phyloP scores from a whole-genome alignment of 64 coral and sea anemone genomes.

The Actinia tenebrosa region DNA sequence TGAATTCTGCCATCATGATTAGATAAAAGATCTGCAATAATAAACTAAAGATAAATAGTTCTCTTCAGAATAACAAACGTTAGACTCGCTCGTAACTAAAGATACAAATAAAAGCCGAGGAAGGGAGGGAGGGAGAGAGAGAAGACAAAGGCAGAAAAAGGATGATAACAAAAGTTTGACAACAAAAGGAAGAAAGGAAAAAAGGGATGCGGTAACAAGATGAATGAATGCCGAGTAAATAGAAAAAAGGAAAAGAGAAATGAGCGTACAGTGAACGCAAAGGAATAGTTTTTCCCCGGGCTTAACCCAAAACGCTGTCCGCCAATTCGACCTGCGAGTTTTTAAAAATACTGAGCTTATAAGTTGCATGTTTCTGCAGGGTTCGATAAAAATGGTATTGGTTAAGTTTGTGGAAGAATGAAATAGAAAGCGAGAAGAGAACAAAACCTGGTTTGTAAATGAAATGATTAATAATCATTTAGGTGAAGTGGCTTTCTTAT shows the following conservation, averaged over 20 bases:
- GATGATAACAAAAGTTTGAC: not conserved
- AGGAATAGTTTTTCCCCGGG: not conserved
- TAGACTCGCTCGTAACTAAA: too few relatives aligned
- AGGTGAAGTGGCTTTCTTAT: not conserved
- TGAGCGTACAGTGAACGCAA: not conserved
- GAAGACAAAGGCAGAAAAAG: not conserved
- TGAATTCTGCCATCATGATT: too few relatives aligned
- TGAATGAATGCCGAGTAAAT: not conserved
- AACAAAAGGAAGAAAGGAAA: not conserved
- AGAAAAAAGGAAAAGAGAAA: not conserved
- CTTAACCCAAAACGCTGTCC: too few relatives aligned
- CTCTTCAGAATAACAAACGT: too few relatives aligned
- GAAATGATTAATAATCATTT: not conserved
- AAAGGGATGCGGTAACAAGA: not conserved
- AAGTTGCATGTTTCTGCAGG: too few relatives aligned
- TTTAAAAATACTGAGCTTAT: too few relatives aligned
- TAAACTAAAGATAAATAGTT: too few relatives aligned
- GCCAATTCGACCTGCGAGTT: too few relatives aligned
- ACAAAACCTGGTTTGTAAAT: not conserved
- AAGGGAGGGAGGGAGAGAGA: too few relatives aligned
- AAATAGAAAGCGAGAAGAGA: not conserved
- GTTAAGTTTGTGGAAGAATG: not conserved
- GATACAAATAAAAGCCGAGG: too few relatives aligned
- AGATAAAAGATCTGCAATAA: too few relatives aligned
- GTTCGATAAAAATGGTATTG: too few relatives aligned